Percentiles rank a stretch among this genome's conserved stretches.
These are phyloP conservation scores for Halocynthia roretzi DNA, from an alignment of 23 tunicate genomes.

Conservation along the genomic window DNA sequence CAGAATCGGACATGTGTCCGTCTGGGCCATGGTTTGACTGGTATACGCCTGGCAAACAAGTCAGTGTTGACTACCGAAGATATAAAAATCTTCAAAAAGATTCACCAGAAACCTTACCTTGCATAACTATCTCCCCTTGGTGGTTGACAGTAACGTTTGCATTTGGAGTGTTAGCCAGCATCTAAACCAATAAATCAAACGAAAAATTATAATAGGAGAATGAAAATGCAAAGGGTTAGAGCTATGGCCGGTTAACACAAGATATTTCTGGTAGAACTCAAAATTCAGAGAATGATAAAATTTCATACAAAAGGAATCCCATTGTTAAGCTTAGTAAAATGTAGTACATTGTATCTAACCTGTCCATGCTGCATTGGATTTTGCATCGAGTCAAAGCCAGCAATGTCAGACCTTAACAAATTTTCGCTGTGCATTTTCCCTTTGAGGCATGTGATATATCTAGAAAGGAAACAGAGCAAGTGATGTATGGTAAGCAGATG, in stretches of 20 bases:
- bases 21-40: not conserved
- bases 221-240: too few relatives aligned
- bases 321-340: not conserved
- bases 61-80: not conserved
- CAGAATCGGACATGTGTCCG: constrained; percentile 27
- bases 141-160: constrained; percentile 88
- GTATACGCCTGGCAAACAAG: not conserved
- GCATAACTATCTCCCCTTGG: constrained; percentile 81
- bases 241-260: too few relatives aligned
- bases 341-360: constrained; percentile 12
- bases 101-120: constrained; percentile 35
- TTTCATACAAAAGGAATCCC: not conserved
- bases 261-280: too few relatives aligned
- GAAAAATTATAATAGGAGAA: too few relatives aligned
- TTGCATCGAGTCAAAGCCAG: constrained; percentile 15
- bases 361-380: constrained; percentile 12
- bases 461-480: not conserved
- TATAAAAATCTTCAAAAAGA: not conserved
- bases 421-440: constrained; percentile 99
- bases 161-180: constrained; percentile 81
- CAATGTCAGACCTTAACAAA: constrained; percentile 67
- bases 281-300: too few relatives aligned
- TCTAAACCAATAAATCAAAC: too few relatives aligned
- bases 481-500: too few relatives aligned
- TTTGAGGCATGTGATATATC: constrained; percentile 95